Percentiles rank a stretch among this genome's conserved stretches.
These are phyloP conservation scores for Taurulus bubalis DNA, from an alignment of 2,113 vertebrate species.

Conservation along the genomic window DNA sequence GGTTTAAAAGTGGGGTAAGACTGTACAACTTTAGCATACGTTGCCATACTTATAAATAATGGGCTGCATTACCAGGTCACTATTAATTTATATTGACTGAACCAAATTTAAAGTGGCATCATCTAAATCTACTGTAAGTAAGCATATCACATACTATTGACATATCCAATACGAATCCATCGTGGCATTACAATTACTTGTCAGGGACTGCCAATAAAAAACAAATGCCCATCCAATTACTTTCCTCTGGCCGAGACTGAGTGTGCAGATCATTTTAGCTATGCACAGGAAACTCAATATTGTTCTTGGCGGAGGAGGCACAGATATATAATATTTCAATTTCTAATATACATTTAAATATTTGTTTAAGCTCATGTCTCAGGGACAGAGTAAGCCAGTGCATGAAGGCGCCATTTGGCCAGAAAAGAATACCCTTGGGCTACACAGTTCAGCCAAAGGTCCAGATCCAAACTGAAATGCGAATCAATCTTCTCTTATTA, in stretches of 20 bases:
- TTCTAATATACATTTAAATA: not conserved
- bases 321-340: not conserved
- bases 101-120: not conserved
- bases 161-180: not conserved
- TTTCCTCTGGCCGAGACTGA: not conserved
- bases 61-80: not conserved
- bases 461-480: not conserved
- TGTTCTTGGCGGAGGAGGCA: not conserved
- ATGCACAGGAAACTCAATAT: not conserved
- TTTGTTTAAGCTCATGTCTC: not conserved
- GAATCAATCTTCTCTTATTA: not conserved
- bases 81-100: not conserved
- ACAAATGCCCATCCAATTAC: not conserved
- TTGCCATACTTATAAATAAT: not conserved
- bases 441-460: not conserved
- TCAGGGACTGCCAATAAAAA: not conserved
- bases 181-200: not conserved
- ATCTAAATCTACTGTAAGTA: not conserved
- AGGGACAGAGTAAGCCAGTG: not conserved
- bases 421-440: not conserved
- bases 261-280: too few relatives aligned
- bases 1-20: not conserved
- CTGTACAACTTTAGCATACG: not conserved
- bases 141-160: not conserved
- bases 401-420: not conserved